Evolutionary conservation across 1,140 invertebrate genomes (phyloP).

Genomic region (Phthorimaea operculella): DNA sequence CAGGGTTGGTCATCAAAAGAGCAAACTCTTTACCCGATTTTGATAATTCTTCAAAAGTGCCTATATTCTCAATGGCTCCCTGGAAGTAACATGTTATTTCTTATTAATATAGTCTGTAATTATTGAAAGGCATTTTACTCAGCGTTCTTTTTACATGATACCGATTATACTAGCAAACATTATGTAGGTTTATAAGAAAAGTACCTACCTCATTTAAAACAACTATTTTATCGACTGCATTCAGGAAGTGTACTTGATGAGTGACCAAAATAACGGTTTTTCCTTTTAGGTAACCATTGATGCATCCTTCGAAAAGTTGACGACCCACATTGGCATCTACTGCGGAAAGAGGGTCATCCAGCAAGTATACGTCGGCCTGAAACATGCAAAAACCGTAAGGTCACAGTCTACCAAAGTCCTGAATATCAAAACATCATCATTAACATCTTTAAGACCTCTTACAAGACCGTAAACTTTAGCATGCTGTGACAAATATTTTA

Average conservation of each 20-base stretch:
- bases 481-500: too few relatives aligned
- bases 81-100: constrained; percentile 32
- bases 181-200: too few relatives aligned
- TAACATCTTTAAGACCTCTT: too few relatives aligned
- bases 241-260: constrained; percentile 85
- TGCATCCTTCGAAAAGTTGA: constrained; percentile 79
- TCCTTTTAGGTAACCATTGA: constrained; percentile 74
- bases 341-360: constrained; percentile 80
- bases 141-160: too few relatives aligned
- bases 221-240: constrained; percentile 77
- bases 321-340: constrained; percentile 84
- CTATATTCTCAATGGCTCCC: constrained; percentile 62
- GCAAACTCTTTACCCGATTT: constrained; percentile 64
- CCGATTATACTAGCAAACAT: too few relatives aligned
- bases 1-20: constrained; percentile 27
- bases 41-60: constrained; percentile 69
- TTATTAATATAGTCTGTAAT: too few relatives aligned
- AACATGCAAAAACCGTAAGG: neutral
- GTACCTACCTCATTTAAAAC: constrained; percentile 75
- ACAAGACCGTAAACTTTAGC: too few relatives aligned
- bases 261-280: constrained; percentile 83
- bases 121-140: too few relatives aligned
- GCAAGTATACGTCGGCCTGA: constrained; percentile 70
- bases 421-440: too few relatives aligned
- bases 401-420: too few relatives aligned